phyloP scores from a whole-genome alignment of 2,888 invertebrate species.

The Erpobdella octoculata region DNA sequence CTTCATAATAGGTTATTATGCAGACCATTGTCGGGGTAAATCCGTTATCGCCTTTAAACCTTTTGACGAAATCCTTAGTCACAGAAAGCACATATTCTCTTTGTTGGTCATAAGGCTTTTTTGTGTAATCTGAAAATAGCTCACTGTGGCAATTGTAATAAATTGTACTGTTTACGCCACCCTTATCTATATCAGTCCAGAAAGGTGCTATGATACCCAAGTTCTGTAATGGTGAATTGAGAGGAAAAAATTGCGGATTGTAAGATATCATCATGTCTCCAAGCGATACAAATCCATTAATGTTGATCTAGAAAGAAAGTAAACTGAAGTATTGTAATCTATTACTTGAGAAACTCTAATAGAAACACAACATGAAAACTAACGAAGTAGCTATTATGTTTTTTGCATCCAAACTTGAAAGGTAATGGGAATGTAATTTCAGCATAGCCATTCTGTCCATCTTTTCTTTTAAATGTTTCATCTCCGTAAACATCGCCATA shows the following conservation, averaged over 20 bases:
- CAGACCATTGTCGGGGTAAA: conserved; percentile 21
- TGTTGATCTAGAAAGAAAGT: not conserved
- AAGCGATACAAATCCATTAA: not conserved
- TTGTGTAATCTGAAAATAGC: not conserved
- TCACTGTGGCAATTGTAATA: conserved; percentile 25
- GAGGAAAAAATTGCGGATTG: not conserved
- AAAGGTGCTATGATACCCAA: conserved; percentile 20
- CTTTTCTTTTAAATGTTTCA: not conserved
- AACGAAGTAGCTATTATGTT: conserved; percentile 9
- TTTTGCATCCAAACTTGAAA: not conserved
- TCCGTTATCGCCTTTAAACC: conserved; percentile 7
- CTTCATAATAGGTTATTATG: conserved; percentile 23
- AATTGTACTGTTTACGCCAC: conserved; percentile 7
- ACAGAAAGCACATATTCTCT: not conserved
- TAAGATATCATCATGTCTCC: not conserved
- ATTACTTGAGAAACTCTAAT: no score
- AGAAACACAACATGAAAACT: no score
- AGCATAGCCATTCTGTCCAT: conserved; percentile 8
- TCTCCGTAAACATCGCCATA: not conserved
- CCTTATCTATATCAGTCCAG: conserved; percentile 23
- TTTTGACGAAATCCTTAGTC: not conserved
- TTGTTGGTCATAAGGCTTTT: not conserved
- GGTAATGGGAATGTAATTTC: not conserved
- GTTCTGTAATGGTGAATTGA: not conserved
- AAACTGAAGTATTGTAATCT: no score